A percentile compares a stretch with the other conserved stretches of the same genome.
These are phyloP conservation scores for Anastatus disparis DNA, from an alignment of 1,140 invertebrate genomes.

Conservation along the genomic window DNA sequence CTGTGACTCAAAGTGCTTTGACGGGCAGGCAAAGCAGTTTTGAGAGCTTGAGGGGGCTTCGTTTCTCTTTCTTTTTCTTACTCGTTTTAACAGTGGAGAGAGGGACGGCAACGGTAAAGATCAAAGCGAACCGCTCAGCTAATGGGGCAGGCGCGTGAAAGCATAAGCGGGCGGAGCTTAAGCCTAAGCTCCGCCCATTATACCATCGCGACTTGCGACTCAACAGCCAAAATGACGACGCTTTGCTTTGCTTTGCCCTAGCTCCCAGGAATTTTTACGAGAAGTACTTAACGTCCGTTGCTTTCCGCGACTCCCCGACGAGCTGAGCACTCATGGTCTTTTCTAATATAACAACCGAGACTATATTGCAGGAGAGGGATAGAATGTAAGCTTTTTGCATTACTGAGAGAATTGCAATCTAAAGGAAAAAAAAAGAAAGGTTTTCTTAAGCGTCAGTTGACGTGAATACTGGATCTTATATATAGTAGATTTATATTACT, in stretches of 20 bases:
- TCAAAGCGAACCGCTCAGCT: conserved; percentile 45
- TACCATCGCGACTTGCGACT: no score
- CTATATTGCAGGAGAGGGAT: no score
- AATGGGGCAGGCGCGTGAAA: conserved; percentile 11
- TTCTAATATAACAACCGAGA: no score
- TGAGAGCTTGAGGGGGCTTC: neutral
- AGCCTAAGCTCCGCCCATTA: conserved; percentile 18
- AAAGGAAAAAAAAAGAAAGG: neutral
- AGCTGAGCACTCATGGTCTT: no score
- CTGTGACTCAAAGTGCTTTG: conserved; percentile 64
- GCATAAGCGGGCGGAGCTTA: neutral
- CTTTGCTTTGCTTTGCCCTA: conserved; percentile 42
- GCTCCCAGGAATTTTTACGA: conserved; percentile 65
- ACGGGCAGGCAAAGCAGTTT: conserved; percentile 25
- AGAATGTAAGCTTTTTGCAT: conserved; percentile 6
- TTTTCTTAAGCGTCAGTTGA: no score
- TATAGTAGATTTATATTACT: no score
- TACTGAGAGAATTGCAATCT: neutral
- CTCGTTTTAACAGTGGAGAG: no score
- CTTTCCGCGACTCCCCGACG: conserved; percentile 41
- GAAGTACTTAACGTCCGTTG: conserved; percentile 60
- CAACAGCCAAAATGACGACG: conserved; percentile 60
- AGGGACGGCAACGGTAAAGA: conserved; percentile 40
- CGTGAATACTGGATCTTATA: no score
- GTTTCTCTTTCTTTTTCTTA: no score